Evolutionary conservation across 2,113 vertebrate species (phyloP).

Genomic region (Beaufortia kweichowensis): DNA sequence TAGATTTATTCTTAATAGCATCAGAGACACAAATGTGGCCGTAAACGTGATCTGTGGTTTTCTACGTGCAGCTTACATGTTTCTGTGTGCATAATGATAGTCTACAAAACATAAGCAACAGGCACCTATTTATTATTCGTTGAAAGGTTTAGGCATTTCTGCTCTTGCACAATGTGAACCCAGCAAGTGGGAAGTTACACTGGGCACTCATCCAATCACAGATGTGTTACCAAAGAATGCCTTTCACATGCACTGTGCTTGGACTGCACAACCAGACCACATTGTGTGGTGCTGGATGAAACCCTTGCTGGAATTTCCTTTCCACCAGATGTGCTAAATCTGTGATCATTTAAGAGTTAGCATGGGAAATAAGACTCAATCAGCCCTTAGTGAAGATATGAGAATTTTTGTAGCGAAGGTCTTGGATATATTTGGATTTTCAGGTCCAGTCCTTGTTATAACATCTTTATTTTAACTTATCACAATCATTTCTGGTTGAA

Average conservation of each 20-base stretch:
- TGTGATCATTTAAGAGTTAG: background rate
- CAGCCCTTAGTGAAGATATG: no score
- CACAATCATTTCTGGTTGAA: no score
- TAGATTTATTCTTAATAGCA: no score
- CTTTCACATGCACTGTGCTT: background rate
- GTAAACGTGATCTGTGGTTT: no score
- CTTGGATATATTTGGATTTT: no score
- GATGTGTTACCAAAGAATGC: slow-evolving; percentile 20
- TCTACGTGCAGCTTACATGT: background rate
- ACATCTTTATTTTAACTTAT: no score
- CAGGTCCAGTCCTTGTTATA: no score
- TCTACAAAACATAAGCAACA: background rate
- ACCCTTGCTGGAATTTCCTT: background rate
- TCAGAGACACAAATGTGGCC: no score
- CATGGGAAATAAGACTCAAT: background rate
- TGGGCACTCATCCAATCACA: background rate
- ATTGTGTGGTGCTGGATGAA: background rate
- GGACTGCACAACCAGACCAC: background rate
- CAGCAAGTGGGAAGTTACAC: slow-evolving; percentile 15
- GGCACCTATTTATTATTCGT: background rate
- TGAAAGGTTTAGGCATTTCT: background rate
- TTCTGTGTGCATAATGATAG: background rate
- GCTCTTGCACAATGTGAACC: slow-evolving; percentile 12
- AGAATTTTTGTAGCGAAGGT: no score
- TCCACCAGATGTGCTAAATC: background rate